A percentile compares a stretch with the other conserved stretches of the same genome.
Conservation (phyloP, 2,888 invertebrate genomes). For the Antheraea yamamai region DNA sequence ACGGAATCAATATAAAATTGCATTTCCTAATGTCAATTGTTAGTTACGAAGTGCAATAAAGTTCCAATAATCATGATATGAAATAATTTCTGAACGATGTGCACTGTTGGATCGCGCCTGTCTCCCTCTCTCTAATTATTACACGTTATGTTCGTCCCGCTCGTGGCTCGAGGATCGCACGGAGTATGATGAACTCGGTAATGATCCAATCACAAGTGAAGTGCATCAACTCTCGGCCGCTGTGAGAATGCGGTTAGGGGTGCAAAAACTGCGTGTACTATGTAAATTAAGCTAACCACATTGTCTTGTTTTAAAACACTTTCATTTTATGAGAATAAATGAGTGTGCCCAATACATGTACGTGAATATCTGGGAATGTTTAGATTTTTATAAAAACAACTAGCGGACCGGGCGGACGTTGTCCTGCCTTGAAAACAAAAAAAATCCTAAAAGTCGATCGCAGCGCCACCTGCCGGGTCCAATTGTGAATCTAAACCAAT, state of each 20-base stretch:
- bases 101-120: constrained; percentile 50
- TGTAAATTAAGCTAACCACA: constrained; percentile 78
- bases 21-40: constrained; percentile 83
- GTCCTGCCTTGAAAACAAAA: no score
- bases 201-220: constrained; percentile 83
- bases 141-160: constrained; percentile 52
- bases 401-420: no score
- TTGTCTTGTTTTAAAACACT: constrained; percentile 67
- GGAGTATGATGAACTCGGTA: constrained; percentile 82
- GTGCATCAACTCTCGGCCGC: constrained; percentile 78
- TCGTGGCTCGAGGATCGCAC: constrained; percentile 75
- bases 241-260: constrained; percentile 82
- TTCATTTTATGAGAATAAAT: constrained; percentile 31
- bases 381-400: not conserved
- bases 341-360: not conserved
- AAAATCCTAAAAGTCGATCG: no score
- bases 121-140: constrained; percentile 45
- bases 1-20: constrained; percentile 82
- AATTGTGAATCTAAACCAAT: no score
- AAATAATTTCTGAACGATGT: constrained; percentile 79
- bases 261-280: constrained; percentile 79
- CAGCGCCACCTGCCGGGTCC: no score
- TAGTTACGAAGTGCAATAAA: constrained; percentile 82
- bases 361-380: not conserved
- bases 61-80: constrained; percentile 82